phyloP scores from a whole-genome alignment of 2,797 vertebrate species.

The Lepus townsendii region DNA sequence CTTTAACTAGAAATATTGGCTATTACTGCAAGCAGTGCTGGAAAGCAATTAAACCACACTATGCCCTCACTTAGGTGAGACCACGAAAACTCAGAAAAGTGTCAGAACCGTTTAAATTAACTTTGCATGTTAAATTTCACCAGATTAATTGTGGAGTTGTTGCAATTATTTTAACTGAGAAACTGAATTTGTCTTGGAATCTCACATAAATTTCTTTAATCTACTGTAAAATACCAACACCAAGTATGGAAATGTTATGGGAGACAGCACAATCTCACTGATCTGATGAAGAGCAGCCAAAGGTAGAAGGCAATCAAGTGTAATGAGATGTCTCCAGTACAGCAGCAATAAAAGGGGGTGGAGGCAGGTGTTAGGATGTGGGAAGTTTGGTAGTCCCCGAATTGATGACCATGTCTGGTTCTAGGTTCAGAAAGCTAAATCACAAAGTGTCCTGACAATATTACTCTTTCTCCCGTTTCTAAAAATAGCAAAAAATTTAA shows the following conservation, averaged over 20 bases:
- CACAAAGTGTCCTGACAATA: not conserved
- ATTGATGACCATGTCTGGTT: not conserved
- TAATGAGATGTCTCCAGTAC: not conserved
- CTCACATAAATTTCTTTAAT: conserved; percentile 37
- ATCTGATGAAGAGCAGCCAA: not conserved
- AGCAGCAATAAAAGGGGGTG: not conserved
- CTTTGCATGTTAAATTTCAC: conserved; percentile 49
- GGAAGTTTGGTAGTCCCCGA: not conserved
- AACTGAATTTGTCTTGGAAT: conserved; percentile 60
- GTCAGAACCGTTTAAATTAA: conserved; percentile 58
- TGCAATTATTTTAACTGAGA: conserved; percentile 58
- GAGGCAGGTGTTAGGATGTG: not conserved
- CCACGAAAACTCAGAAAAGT: conserved; percentile 45
- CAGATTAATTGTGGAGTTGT: conserved; percentile 37
- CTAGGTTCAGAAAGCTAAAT: not conserved
- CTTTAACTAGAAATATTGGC: conserved; percentile 57
- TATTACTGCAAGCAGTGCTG: not conserved
- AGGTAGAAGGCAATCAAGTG: not conserved
- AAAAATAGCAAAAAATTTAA: conserved; percentile 2
- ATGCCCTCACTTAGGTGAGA: conserved; percentile 52
- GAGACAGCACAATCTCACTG: not conserved
- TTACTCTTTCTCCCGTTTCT: not conserved
- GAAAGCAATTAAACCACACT: conserved; percentile 58
- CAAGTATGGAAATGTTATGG: not conserved
- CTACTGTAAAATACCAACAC: conserved; percentile 35